These are phyloP conservation scores for Myotis vivesi DNA, from an alignment of 2,797 vertebrate species.

Conservation along the genomic window DNA sequence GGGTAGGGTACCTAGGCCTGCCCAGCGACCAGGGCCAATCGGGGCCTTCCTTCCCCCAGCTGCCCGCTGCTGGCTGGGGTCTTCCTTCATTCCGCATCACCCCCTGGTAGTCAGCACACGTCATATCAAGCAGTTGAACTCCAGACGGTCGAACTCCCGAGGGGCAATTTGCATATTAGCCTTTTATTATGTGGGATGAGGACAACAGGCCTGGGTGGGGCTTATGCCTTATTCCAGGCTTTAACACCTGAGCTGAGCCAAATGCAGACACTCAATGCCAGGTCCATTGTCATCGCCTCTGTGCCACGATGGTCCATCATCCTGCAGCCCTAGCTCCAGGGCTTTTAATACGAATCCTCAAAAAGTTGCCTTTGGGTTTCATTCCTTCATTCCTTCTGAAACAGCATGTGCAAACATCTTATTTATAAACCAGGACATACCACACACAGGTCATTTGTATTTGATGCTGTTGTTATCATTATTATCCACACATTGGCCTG, in stretches of 20 bases:
- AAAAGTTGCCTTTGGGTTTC: neutral
- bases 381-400: neutral
- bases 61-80: too few species aligned
- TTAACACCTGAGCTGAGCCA: neutral
- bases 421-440: neutral
- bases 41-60: too few species aligned
- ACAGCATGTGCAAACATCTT: neutral
- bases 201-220: neutral
- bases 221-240: neutral
- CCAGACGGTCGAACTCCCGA: too few species aligned
- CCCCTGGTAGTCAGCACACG: too few species aligned
- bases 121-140: too few species aligned
- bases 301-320: fast-evolving
- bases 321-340: neutral
- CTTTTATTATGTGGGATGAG: neutral
- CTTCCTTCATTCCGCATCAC: too few species aligned
- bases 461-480: neutral
- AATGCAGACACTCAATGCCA: neutral
- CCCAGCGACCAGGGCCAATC: too few species aligned
- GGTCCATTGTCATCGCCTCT: neutral
- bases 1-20: too few species aligned
- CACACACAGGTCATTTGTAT: neutral
- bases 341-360: neutral
- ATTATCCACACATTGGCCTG: fast-evolving
- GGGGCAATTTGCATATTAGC: too few species aligned